These are phyloP conservation scores for Takifugu rubripes DNA, from an alignment of 2,797 vertebrate genomes.

Conservation along the genomic window DNA sequence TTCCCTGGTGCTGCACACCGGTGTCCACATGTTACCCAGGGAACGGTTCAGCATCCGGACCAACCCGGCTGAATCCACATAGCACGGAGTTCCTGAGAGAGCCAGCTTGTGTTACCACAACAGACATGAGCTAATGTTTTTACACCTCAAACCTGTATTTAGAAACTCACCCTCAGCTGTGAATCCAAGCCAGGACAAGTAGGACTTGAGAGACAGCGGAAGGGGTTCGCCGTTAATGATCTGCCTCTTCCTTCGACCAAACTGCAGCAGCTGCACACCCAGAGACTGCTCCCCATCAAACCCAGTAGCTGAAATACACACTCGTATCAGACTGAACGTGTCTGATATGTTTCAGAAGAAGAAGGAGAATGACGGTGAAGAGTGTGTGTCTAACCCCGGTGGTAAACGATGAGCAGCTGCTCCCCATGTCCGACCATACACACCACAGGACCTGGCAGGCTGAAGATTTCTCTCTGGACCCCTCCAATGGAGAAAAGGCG, in stretches of 20 bases:
- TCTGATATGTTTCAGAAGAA: no score
- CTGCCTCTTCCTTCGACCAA: conserved; percentile 79
- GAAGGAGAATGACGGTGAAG: neutral
- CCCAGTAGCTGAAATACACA: conserved; percentile 72
- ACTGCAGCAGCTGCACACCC: conserved; percentile 86
- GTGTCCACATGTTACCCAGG: conserved; percentile 88
- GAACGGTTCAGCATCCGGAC: conserved; percentile 89
- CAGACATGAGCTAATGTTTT: neutral
- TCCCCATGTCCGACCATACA: conserved; percentile 89
- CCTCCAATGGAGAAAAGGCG: conserved; percentile 88
- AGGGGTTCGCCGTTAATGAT: conserved; percentile 83
- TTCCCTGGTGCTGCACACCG: conserved; percentile 86
- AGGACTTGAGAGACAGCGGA: conserved; percentile 81
- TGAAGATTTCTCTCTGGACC: conserved; percentile 88
- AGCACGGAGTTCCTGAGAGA: conserved; percentile 85
- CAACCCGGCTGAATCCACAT: conserved; percentile 85
- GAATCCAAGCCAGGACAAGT: conserved; percentile 90
- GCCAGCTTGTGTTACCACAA: neutral
- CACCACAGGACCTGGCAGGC: conserved; percentile 87
- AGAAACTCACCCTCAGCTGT: conserved; percentile 84
- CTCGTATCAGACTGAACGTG: no score
- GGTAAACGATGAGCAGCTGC: conserved; percentile 86
- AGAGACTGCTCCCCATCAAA: conserved; percentile 93
- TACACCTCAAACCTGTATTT: neutral
- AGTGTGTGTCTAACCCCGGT: conserved; percentile 78